Evolutionary conservation across 1,140 invertebrate genomes (phyloP).

Genomic region (Procambarus clarkii): DNA sequence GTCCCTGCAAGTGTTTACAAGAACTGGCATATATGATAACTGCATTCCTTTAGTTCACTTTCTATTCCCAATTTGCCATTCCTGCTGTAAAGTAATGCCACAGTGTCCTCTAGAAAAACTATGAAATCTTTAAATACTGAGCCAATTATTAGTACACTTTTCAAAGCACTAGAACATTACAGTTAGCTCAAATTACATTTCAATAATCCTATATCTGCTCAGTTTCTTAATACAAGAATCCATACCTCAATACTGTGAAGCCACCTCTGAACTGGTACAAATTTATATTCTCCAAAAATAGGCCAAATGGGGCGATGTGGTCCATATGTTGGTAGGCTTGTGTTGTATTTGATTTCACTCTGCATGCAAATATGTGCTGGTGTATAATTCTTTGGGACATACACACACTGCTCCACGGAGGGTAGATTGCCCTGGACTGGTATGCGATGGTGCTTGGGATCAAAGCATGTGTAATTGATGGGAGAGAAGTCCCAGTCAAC

Average conservation of each 20-base stretch:
- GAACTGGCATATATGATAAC: no score
- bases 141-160: no score
- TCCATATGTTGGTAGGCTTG: slow-evolving; percentile 83
- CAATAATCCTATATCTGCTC: no score
- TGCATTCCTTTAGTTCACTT: no score
- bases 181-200: no score
- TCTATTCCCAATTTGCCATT: no score
- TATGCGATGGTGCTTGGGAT: slow-evolving; percentile 76
- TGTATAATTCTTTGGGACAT: slow-evolving; percentile 80
- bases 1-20: no score
- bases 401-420: slow-evolving; percentile 79
- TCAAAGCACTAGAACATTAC: no score
- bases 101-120: no score
- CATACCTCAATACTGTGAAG: slow-evolving; percentile 85
- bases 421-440: slow-evolving; percentile 72
- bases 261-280: slow-evolving; percentile 89
- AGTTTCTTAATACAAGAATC: background rate
- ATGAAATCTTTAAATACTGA: no score
- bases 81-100: no score
- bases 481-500: slow-evolving; percentile 85
- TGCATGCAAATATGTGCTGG: slow-evolving; percentile 84
- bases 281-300: slow-evolving; percentile 88
- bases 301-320: slow-evolving; percentile 88
- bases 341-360: slow-evolving; percentile 81
- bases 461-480: slow-evolving; percentile 81